Base-by-base conservation (phyloP, 2,113 vertebrate species). In the Pterophyllum scalare region DNA sequence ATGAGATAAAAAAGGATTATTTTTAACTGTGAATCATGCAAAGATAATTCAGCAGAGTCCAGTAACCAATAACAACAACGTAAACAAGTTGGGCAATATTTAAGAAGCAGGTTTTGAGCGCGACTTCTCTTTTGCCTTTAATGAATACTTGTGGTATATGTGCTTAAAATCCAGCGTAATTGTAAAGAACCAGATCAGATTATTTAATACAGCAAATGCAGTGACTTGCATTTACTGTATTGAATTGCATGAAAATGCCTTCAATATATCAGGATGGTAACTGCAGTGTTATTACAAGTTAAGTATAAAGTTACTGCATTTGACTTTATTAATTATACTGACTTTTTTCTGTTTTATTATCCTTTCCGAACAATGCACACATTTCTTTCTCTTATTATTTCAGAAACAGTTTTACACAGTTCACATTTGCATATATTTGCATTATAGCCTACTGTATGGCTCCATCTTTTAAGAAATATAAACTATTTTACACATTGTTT, bases 31-130 rank as follows among this genome's bases (percentile, higher is more conserved):
- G 0, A 72, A 17, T 72, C 65, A 1, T 52, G 46, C 46, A 2
- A 4, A 31, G 1, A 31, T 52, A 70, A 43, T 52, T 52, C 24
- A 49, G 65, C 15, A 26, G 0, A 0, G 24, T 72, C 28, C 65
- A 72, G 11, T 26, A 17, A 49, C 46, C 7, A 54, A 72, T 14
- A n/a, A 72, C 6, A n/a, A 31, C 17, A 72, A 72, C 33, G 26
- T 72, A 33, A 72, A 72, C 24, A 72, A 72, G 26, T 70, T 72
- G 15, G 49, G 49, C 2, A 52, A 19, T 19, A 19, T 52, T 19
- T 52, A 52, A 6, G 17, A 52, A 52, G 49, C 5, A 49, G 14
- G 2, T 19, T 52, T 52, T 52, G 43, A 46, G 5, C 43, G 6
- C 5, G 14, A 14, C 14, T 15, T 13, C 40, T 43, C 40, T 43